These are phyloP conservation scores for Chondrilla cf. caribensis DNA, from an alignment of 37 sponge, comb jelly and placozoan genomes.

Conservation along the genomic window DNA sequence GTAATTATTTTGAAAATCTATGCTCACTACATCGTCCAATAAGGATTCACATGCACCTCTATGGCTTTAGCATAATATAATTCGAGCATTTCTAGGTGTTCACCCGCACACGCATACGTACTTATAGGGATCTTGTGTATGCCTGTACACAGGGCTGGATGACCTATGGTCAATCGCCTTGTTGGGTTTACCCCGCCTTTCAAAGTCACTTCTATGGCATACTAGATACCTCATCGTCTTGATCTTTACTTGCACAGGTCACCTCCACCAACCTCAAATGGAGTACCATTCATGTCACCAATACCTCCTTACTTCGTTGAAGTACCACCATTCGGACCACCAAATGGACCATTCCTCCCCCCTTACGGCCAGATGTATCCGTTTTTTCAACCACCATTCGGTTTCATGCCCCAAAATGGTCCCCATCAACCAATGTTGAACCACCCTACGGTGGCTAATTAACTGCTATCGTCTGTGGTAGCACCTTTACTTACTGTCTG, in stretches of 20 bases:
- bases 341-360: conserved; percentile 9
- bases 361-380: not conserved
- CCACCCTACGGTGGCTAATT: conserved; percentile 17
- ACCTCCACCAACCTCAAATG: conserved; percentile 30
- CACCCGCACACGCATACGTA: too few species aligned
- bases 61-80: too few species aligned
- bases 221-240: not conserved
- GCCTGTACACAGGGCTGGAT: too few species aligned
- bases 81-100: too few species aligned
- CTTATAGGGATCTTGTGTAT: not conserved
- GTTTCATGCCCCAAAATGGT: conserved; percentile 29
- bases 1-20: too few species aligned
- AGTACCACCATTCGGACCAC: conserved; percentile 22
- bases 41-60: too few species aligned
- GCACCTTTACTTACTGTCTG: too few species aligned
- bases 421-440: not conserved
- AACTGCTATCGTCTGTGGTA: too few species aligned
- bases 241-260: conserved; percentile 18
- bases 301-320: conserved; percentile 27
- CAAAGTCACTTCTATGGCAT: too few species aligned
- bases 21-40: too few species aligned
- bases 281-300: conserved; percentile 44
- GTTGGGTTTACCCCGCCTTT: too few species aligned
- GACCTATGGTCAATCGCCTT: too few species aligned
- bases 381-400: conserved; percentile 17